Evolutionary conservation across 2,113 vertebrate genomes (phyloP).

Genomic region (Muntiacus muntjak): DNA sequence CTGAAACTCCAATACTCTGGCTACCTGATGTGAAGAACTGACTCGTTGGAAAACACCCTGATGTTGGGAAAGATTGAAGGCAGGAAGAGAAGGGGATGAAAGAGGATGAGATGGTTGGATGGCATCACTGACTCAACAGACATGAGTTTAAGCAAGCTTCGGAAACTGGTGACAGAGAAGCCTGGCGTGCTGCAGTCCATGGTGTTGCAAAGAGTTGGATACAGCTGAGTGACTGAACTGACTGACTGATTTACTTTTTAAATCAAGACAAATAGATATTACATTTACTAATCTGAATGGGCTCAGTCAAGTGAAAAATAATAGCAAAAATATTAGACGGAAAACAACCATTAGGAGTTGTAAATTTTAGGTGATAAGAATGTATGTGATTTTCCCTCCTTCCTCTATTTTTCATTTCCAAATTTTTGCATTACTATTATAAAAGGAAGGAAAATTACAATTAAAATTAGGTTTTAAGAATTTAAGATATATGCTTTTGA

Average conservation of each 20-base stretch:
- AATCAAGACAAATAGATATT: neutral
- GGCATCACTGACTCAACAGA: neutral
- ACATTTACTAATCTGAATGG: neutral
- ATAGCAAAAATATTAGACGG: neutral
- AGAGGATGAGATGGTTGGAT: neutral
- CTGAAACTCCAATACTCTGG: neutral
- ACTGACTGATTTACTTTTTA: neutral
- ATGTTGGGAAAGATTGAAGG: neutral
- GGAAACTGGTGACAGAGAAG: neutral
- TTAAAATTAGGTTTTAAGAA: neutral
- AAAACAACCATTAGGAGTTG: neutral
- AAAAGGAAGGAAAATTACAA: neutral
- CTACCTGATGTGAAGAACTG: neutral
- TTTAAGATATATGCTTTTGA: neutral
- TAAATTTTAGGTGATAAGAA: neutral
- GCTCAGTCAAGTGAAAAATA: neutral
- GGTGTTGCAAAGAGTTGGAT: neutral
- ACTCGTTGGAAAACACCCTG: neutral
- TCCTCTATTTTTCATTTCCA: neutral
- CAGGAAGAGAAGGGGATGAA: neutral
- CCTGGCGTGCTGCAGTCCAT: neutral
- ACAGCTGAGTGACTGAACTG: neutral
- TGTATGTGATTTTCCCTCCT: neutral
- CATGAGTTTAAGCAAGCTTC: neutral
- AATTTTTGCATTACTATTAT: neutral